Evolutionary conservation across 2,797 vertebrate genomes (phyloP).

Genomic region (Diceros bicornis): DNA sequence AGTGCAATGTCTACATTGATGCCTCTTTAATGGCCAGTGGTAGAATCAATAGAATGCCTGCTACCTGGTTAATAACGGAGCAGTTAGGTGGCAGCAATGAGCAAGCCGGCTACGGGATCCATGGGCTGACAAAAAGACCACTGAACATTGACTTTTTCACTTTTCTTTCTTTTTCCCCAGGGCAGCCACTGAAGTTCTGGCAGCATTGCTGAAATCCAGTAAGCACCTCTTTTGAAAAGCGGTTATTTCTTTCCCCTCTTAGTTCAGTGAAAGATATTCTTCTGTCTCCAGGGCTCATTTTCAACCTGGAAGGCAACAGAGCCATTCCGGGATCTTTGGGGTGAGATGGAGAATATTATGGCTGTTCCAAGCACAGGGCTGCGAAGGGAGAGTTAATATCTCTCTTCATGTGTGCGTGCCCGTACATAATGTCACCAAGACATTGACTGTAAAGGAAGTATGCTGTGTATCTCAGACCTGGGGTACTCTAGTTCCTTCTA

Average conservation of each 20-base stretch:
- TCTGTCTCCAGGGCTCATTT: not conserved
- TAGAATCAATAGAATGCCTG: not conserved
- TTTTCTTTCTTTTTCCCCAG: slow-evolving; percentile 90
- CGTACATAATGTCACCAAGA: accelerated
- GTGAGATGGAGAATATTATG: not conserved
- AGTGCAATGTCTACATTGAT: not conserved
- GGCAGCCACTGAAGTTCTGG: slow-evolving; percentile 93
- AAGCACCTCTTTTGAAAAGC: slow-evolving; percentile 87
- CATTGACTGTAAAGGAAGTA: not conserved
- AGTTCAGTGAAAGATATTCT: slow-evolving; percentile 55
- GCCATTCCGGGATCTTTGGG: not conserved
- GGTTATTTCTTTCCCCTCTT: slow-evolving; percentile 64
- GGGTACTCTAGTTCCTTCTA: not conserved
- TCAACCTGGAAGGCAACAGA: not conserved
- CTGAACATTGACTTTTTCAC: slow-evolving; percentile 83
- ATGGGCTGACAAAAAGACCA: slow-evolving; percentile 83
- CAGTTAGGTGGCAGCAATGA: not conserved
- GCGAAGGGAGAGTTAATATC: not conserved
- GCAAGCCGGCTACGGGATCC: slow-evolving; percentile 54
- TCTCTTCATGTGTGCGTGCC: not conserved
- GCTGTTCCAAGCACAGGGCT: not conserved
- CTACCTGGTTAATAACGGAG: not conserved
- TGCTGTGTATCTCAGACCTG: not conserved
- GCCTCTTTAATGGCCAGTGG: not conserved
- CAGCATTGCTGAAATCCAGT: slow-evolving; percentile 95